A percentile compares a stretch with the other conserved stretches of the same genome.
Evolutionary conservation across 37 sponge, comb jelly and placozoan species (phyloP).

Genomic region (Dysidea cf. avara): DNA sequence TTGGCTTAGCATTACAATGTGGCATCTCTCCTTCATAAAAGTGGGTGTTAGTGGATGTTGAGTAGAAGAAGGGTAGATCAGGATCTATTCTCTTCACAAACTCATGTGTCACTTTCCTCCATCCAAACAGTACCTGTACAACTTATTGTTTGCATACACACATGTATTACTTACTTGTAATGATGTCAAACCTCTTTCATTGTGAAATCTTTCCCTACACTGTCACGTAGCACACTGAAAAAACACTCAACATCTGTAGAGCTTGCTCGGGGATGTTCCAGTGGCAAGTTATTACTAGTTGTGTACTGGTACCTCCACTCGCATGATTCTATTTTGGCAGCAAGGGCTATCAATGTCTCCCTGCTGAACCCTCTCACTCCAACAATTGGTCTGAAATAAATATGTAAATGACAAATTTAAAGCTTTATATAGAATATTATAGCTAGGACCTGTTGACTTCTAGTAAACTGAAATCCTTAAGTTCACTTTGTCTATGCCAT

Average conservation of each 20-base stretch:
- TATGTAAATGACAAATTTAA: no score
- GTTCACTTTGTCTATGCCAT: not conserved
- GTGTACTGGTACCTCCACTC: slow-evolving; percentile 3
- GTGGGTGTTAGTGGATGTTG: slow-evolving; percentile 3
- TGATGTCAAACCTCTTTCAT: not conserved
- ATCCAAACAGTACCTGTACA: no score
- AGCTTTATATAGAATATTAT: not conserved
- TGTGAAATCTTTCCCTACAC: slow-evolving; percentile 7
- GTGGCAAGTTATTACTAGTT: not conserved
- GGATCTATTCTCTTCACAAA: slow-evolving; percentile 10
- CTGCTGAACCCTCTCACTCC: slow-evolving; percentile 6
- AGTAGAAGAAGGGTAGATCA: not conserved
- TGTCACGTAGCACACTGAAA: not conserved
- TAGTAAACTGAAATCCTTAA: slow-evolving; percentile 16
- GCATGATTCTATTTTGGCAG: not conserved
- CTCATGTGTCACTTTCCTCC: not conserved
- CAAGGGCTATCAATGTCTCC: slow-evolving; percentile 1
- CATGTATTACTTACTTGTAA: not conserved
- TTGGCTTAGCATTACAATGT: not conserved
- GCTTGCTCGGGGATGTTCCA: slow-evolving; percentile 2
- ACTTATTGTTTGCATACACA: no score
- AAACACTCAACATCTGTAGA: slow-evolving; percentile 13
- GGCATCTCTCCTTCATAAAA: slow-evolving; percentile 14
- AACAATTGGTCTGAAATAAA: not conserved
- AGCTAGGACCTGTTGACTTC: slow-evolving; percentile 1